Evolutionary conservation across 2,113 vertebrate genomes (phyloP), one percentile per base, ranked within the genome.

Genomic region (Pampusana beccarii): DNA sequence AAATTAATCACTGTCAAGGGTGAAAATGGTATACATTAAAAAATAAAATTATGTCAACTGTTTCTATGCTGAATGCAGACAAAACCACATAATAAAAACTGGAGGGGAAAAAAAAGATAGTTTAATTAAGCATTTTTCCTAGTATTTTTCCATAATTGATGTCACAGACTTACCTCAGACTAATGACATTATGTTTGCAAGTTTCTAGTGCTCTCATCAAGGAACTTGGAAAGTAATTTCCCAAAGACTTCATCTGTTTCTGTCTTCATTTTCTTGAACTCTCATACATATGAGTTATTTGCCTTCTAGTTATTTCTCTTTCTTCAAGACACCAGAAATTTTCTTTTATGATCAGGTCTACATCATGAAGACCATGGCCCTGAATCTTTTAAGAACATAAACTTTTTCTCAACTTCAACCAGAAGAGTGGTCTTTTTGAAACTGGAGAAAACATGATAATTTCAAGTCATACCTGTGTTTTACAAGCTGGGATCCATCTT

Each of bases 161-260:
- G 88, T 93, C 92, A 90, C 80, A 80, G 75, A 90, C 75, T 34
- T 80, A 79, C 71, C 75, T 92, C 67, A 88, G 42, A 86, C 56
- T 93, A 93, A 93, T 72, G 75, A 74, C 92, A 79, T 95, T 90
- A 93, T 67, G 56, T 94, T 96, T 95, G 64, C 88, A 86, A 51
- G 88, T 88, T 94, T 86, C 82, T 80, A 81, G 33, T 46, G 24
- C 56, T 94, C 60, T 83, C 46, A 80, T 92, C 82, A 92, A 88
- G 82, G 57, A 94, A 95, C 46, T 60, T 57, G 33, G 72, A 64
- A 96, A 88, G 46, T 40, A 93, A 88, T 96, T 96, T 93, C 51
- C 58, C 7, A 0, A 90, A 83, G 90, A 80, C 51, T 95, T 94
- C 7, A 88, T 86, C 56, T 78, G 21, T 77, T 96, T 93, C 79